phyloP scores from a whole-genome alignment of 2,888 invertebrate species.

The Agriotes lineatus region DNA sequence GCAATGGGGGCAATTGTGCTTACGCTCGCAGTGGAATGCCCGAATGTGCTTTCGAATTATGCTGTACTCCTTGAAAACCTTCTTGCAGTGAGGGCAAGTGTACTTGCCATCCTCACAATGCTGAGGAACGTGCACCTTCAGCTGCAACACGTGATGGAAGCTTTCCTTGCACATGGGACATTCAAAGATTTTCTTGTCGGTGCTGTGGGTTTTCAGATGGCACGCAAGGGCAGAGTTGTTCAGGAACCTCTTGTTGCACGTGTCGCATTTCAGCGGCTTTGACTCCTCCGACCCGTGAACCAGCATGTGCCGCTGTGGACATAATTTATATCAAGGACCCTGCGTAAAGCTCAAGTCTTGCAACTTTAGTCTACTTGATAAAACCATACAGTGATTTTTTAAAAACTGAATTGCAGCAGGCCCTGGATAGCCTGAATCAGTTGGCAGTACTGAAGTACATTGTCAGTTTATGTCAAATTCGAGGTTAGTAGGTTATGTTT shows the following conservation, averaged over 20 bases:
- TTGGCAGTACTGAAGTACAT: no score
- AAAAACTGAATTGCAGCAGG: no score
- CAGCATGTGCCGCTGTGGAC: slow-evolving; percentile 71
- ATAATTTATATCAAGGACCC: neutral
- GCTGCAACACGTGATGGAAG: slow-evolving; percentile 74
- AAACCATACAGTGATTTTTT: no score
- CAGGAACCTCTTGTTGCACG: slow-evolving; percentile 76
- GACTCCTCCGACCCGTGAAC: slow-evolving; percentile 76
- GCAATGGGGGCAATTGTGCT: slow-evolving; percentile 77
- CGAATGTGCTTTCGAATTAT: slow-evolving; percentile 79
- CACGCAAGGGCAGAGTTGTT: slow-evolving; percentile 80
- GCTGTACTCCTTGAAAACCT: slow-evolving; percentile 77
- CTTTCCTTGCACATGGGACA: slow-evolving; percentile 80
- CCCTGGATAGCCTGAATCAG: no score
- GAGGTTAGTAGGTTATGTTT: no score
- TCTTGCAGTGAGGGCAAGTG: slow-evolving; percentile 78
- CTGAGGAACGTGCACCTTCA: slow-evolving; percentile 76
- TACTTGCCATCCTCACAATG: slow-evolving; percentile 76
- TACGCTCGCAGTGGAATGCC: slow-evolving; percentile 78
- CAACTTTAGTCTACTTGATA: no score
- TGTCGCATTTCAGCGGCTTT: slow-evolving; percentile 77
- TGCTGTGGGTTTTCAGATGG: slow-evolving; percentile 77
- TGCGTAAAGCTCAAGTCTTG: no score
- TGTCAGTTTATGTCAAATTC: no score
- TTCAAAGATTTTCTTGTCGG: slow-evolving; percentile 74